Evolutionary conservation across 2,888 invertebrate species (phyloP), one percentile per base, ranked within the genome.

Genomic region (Yponomeuta cagnagella): DNA sequence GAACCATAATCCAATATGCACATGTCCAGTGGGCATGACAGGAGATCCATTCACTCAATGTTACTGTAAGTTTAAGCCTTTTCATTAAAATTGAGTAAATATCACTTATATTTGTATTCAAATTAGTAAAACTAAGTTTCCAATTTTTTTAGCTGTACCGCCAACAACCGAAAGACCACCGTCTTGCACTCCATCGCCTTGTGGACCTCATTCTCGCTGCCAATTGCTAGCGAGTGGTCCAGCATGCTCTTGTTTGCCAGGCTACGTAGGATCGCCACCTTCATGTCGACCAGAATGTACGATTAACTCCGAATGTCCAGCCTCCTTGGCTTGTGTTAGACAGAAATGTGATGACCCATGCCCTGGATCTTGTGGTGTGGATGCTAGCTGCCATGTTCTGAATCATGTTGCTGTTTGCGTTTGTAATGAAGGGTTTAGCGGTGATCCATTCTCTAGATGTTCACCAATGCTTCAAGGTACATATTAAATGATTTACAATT

Each of bases 31-130:
- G 65, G 96, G 96, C n/a, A 96, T 95, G 88, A 96, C 96, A 63
- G 98, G 98, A 68, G 96, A 97, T 94, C 97, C 97, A 70, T 97
- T 97, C 82, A 94, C 94, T 3, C 95, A 95, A 79, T 97, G 97
- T 79, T 93, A 94, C 70, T 93, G 96, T 96, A 94, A 94, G 94
- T 93, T 76, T 73, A 63, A 71, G 70, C 48, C 5, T 43, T 43
- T 43, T 43, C 1, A 8, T 8, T 43, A 43, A 43, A 43, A 43
- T 43, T 1, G 43, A 43, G 43, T 43, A 43, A 43, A 43, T 8
- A 43, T 43, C 9, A 43, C 1, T 43, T 43, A 8, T 43, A 43
- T 8, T 43, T 43, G 30, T 48, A 48, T 37, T 33, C 33, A 33
- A 5, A 4, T 33, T 33, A 5, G 2, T 5, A 33, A 4, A 33